These are phyloP conservation scores for Silurus glanis DNA, from an alignment of 2,113 vertebrate species.

Conservation along the genomic window DNA sequence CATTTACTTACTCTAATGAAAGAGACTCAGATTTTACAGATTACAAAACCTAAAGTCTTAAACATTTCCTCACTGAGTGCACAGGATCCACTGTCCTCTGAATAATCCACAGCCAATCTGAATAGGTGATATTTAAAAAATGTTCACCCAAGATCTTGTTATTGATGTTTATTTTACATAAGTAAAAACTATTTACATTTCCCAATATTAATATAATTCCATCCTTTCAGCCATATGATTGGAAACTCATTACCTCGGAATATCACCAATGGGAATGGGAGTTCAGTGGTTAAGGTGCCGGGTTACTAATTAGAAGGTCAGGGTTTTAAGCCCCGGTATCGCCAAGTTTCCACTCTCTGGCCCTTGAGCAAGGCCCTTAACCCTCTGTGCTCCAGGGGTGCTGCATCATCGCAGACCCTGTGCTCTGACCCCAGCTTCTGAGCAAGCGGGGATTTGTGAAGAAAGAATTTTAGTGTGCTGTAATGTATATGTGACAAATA, in stretches of 20 bases:
- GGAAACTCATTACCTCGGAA: background rate
- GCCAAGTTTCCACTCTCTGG: too few relatives aligned
- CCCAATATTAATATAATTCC: background rate
- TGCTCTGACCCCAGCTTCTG: too few relatives aligned
- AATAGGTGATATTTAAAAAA: background rate
- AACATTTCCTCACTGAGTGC: background rate
- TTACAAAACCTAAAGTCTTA: background rate
- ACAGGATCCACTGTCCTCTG: background rate
- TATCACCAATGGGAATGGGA: too few relatives aligned
- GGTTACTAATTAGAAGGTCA: too few relatives aligned
- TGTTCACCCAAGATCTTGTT: background rate
- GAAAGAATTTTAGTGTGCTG: too few relatives aligned
- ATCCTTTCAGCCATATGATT: background rate
- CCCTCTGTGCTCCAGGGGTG: too few relatives aligned
- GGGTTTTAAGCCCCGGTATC: too few relatives aligned
- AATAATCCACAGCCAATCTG: background rate
- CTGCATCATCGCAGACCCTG: too few relatives aligned
- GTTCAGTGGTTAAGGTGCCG: too few relatives aligned
- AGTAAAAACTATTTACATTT: background rate
- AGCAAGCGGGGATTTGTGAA: too few relatives aligned
- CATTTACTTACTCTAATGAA: background rate
- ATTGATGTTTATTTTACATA: background rate
- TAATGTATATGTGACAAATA: too few relatives aligned
- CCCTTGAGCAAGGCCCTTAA: too few relatives aligned
- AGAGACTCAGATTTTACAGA: background rate